phyloP scores from a whole-genome alignment of 1,140 invertebrate species.

The Goniozus legneri region DNA sequence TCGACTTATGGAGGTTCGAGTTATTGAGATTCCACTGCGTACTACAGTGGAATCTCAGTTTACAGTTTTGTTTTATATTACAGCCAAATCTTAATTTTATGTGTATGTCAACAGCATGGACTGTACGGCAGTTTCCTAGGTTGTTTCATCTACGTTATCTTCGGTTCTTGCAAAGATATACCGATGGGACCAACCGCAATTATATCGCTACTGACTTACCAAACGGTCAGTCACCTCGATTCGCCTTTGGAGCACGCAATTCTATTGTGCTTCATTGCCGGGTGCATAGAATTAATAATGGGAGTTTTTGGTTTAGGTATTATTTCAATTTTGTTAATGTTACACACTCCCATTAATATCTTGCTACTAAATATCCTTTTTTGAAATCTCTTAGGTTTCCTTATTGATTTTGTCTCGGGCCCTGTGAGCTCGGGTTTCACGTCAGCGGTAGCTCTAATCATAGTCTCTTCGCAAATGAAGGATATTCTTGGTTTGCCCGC shows the following conservation, averaged over 20 bases:
- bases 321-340: constrained; percentile 10
- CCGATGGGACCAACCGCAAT: constrained; percentile 86
- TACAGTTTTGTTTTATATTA: not conserved
- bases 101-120: constrained; percentile 74
- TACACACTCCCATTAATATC: not conserved
- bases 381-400: constrained; percentile 52
- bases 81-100: too few relatives aligned
- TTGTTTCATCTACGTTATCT: constrained; percentile 83
- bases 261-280: constrained; percentile 74
- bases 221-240: constrained; percentile 65
- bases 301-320: constrained; percentile 82
- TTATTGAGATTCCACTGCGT: too few relatives aligned
- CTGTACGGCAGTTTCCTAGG: constrained; percentile 90
- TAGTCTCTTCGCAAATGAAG: constrained; percentile 84
- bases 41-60: too few relatives aligned
- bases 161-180: constrained; percentile 88
- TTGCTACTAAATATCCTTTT: constrained; percentile 1
- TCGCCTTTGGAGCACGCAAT: constrained; percentile 67
- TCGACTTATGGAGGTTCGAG: too few relatives aligned
- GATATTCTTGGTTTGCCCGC: constrained; percentile 77
- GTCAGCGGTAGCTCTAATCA: constrained; percentile 87
- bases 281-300: constrained; percentile 79
- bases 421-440: constrained; percentile 92
- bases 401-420: constrained; percentile 90
- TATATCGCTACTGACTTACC: constrained; percentile 75